Evolutionary conservation across 2,113 vertebrate genomes (phyloP), one percentile per base, ranked within the genome.

Genomic region (Carassius carassius): DNA sequence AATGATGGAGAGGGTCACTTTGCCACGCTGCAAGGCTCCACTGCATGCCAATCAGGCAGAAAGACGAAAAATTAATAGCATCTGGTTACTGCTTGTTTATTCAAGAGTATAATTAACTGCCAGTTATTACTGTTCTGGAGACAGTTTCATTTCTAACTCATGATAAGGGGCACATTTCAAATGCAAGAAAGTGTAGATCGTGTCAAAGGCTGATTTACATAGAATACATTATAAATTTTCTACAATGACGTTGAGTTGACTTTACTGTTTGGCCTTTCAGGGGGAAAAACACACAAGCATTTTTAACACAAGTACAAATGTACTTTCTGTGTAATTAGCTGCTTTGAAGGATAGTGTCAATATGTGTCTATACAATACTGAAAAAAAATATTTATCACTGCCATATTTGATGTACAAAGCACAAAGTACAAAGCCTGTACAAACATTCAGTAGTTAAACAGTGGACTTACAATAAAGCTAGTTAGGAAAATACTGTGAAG

Each of bases 91-190:
- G 41, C 63, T 47, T 83, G 75, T 78, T 82, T 86, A 83, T 86
- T 73, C 65, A 69, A 63, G 65, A 65, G 69, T 73, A 79, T 67
- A 86, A 84, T 86, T 86, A 76, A 74, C 85, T 78, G 32, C 58
- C 21, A 29, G 73, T 78, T 82, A 82, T 77, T 62, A 86, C 81
- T 37, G 79, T 77, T 86, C 82, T 69, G 72, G 12, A 78, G 63
- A 78, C 67, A 54, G 82, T 63, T 83, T 49, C 2, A 25, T 82
- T 77, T 86, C 65, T 62, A 25, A 81, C 60, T 49, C 5, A 1
- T 21, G 62, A 54, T 69, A 81, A 81, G 63, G 63, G 63, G 60
- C 8, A 44, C 78, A 29, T 81, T 49, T 81, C 78, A 44, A 81
- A 67, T 4, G 41, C 37, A 49, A 13, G 62, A 69, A 47, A 32